phyloP scores from a whole-genome alignment of 1,140 invertebrate genomes.

The Aphaenogaster floridana region DNA sequence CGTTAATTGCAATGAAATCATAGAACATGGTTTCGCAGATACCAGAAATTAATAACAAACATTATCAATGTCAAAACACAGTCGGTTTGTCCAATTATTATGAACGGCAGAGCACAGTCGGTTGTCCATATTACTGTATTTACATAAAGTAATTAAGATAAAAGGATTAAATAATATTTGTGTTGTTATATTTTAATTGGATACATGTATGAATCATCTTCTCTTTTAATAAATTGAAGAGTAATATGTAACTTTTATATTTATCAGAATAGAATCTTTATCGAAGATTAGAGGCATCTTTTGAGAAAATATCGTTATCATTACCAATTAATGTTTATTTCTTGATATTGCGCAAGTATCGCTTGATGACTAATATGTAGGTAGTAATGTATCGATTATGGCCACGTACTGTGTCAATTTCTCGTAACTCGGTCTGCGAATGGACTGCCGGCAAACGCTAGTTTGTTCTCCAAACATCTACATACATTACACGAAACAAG shows the following conservation, averaged over 20 bases:
- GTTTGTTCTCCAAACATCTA: slow-evolving; percentile 52
- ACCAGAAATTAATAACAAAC: slow-evolving; percentile 30
- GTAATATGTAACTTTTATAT: not conserved
- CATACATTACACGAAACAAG: slow-evolving; percentile 60
- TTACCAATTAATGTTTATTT: not conserved
- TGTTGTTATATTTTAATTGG: not conserved
- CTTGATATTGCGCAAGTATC: not conserved
- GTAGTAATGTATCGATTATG: slow-evolving; percentile 34
- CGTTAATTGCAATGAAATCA: slow-evolving; percentile 40
- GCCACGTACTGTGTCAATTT: slow-evolving; percentile 27
- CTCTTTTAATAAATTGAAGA: not conserved
- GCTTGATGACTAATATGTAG: not conserved
- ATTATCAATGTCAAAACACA: not conserved
- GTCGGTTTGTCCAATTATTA: not conserved
- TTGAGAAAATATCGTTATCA: slow-evolving; percentile 6
- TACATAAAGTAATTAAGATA: not conserved
- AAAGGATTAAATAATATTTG: not conserved
- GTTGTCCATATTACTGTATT: not conserved
- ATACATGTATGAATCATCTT: not conserved
- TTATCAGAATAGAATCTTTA: not conserved
- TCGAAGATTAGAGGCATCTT: not conserved
- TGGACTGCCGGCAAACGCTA: slow-evolving; percentile 34
- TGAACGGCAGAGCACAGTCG: not conserved
- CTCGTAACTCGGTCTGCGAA: slow-evolving; percentile 21
- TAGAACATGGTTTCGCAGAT: not conserved